A percentile compares a stretch with the other conserved stretches of the same genome.
Evolutionary conservation across 2,113 vertebrate species (phyloP).

Genomic region (Neomonachus schauinslandi): DNA sequence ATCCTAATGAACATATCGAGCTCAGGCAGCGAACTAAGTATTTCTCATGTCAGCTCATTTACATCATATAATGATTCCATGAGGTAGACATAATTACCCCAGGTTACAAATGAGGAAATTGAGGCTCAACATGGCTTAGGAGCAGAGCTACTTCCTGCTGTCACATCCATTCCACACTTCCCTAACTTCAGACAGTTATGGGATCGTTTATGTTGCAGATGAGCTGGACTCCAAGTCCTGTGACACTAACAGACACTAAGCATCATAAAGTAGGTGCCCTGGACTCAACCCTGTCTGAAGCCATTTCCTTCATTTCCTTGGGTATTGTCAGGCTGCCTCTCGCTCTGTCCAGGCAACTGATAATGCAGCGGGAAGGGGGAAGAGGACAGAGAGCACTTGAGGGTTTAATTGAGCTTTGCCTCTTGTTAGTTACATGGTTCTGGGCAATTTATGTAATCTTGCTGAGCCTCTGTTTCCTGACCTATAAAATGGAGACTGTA

Average conservation of each 20-base stretch:
- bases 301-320: background rate
- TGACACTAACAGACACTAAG: background rate
- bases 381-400: background rate
- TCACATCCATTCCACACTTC: background rate
- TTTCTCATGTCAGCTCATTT: background rate
- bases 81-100: background rate
- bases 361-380: accelerated
- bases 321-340: background rate
- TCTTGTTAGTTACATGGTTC: background rate
- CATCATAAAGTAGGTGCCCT: background rate
- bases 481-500: background rate
- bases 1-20: background rate
- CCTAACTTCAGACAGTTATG: background rate
- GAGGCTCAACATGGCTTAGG: background rate
- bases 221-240: background rate
- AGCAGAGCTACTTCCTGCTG: background rate
- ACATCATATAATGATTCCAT: background rate
- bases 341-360: background rate
- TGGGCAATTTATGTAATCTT: background rate
- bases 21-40: background rate
- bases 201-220: background rate
- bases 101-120: constrained; percentile 46
- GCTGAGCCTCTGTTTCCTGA: constrained; percentile 20
- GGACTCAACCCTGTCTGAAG: background rate
- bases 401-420: background rate